Base-by-base conservation (phyloP, 2,888 invertebrate genomes). In the Heliconius aoede region DNA sequence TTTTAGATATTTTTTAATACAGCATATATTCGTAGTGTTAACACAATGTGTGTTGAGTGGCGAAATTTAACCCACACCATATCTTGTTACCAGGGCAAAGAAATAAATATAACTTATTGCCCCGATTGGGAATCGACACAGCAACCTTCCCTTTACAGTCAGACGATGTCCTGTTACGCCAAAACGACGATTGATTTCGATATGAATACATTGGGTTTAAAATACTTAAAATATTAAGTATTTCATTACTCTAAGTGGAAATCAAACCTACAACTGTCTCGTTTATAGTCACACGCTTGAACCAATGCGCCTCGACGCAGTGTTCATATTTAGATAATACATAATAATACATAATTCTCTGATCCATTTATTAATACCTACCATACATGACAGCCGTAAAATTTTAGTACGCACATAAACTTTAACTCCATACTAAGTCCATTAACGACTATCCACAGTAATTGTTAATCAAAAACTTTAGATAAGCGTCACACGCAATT, bases 381-480 rank as follows among this genome's bases (percentile, higher is more conserved):
- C 32, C 65, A 24, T 65, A 65, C 32, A 64, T 65, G 24, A 24
- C 24, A 4, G 24, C 32, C 36, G 40, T 65, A 65, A 65, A 65
- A 65, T 65, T 65, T 65, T 36, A 65, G 40, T 65, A 65, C 36
- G 65, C 65, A 40, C 36, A 36, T 65, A 65, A 65, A 65, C 15
- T 65, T 65, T 65, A 65, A 65, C 65, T 40, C 65, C 36, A 36
- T 26, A 64, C 64, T 32, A 65, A 65, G 36, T 65, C 55, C 32
- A 55, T 65, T 65, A 18, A 30, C 24, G 36, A 73, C 73, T 36
- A 73, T 65, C 65, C 11, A 58, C 65, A 36, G 55, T 65, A 73
- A 71, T 62, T 75, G 69, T 74, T 69, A 69, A 74, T 74, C 69
- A 71, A 58, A 58, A 76, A 65, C 58, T 72, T 65, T 36, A 65